These are phyloP conservation scores for Eudasyphora cyanicolor DNA, from an alignment of 2,888 invertebrate genomes.

Conservation along the genomic window DNA sequence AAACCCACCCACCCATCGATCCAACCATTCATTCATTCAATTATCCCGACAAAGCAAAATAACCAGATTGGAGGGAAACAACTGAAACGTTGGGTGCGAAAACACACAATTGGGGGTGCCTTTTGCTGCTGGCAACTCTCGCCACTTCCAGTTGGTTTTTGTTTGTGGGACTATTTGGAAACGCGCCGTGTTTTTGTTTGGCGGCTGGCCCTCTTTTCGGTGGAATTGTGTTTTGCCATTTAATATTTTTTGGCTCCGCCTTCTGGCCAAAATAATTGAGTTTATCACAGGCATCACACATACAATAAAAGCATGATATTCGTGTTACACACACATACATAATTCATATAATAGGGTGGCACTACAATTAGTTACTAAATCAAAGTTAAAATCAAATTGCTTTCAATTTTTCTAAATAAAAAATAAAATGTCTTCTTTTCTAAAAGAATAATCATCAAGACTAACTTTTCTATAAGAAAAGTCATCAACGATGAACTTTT, in stretches of 20 bases:
- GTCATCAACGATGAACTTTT: too few relatives aligned
- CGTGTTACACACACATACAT: constrained; percentile 33
- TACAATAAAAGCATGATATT: constrained; percentile 21
- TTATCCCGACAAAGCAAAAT: constrained; percentile 29
- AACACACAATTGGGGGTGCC: neutral
- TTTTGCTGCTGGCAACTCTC: neutral
- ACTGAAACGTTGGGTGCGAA: too few relatives aligned
- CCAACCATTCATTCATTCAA: constrained; percentile 29
- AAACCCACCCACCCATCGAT: neutral
- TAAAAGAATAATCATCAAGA: too few relatives aligned
- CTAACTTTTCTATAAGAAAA: too few relatives aligned
- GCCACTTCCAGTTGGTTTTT: neutral
- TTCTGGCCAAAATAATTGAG: constrained; percentile 69
- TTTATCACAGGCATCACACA: constrained; percentile 35
- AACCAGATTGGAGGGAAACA: neutral
- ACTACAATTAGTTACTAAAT: too few relatives aligned
- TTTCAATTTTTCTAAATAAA: too few relatives aligned
- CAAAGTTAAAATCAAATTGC: constrained; percentile 5
- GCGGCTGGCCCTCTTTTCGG: constrained; percentile 29
- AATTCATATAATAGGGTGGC: neutral
- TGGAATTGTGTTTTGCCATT: constrained; percentile 60
- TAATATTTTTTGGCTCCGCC: constrained; percentile 73
- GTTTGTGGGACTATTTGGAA: neutral
- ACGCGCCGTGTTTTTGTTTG: neutral
- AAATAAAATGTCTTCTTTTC: too few relatives aligned